These are phyloP conservation scores for Buphagus erythrorhynchus DNA, from an alignment of 2,797 vertebrate genomes.

Conservation along the genomic window DNA sequence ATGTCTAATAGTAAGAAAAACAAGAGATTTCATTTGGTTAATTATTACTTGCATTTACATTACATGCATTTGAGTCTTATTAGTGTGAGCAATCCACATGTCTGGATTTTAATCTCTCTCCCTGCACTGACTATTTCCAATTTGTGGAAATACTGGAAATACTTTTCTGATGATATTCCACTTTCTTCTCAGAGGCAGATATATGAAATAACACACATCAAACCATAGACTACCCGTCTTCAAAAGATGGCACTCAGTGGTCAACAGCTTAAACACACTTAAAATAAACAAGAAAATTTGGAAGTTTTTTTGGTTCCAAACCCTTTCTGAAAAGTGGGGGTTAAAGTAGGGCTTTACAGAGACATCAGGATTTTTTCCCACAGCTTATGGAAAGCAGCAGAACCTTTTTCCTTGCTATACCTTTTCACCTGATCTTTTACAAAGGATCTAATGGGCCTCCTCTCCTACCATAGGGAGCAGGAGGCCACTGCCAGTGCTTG, in stretches of 20 bases:
- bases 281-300: not conserved
- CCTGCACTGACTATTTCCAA: not conserved
- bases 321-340: not conserved
- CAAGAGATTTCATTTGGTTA: not conserved
- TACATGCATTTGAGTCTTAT: not conserved
- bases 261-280: not conserved
- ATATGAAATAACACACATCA: not conserved
- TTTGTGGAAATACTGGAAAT: not conserved
- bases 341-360: not conserved
- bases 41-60: not conserved
- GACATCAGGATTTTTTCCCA: not conserved
- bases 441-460: not conserved
- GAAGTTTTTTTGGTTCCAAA: not conserved
- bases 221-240: not conserved
- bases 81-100: not conserved
- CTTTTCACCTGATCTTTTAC: not conserved
- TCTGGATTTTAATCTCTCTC: not conserved
- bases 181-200: not conserved
- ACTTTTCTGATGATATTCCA: not conserved
- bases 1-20: conserved; percentile 80
- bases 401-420: not conserved
- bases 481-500: not conserved
- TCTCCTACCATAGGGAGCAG: not conserved
- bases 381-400: not conserved
- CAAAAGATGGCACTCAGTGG: not conserved